These are phyloP conservation scores for Frankliniella fusca DNA, from an alignment of 2,888 invertebrate species.

Conservation along the genomic window DNA sequence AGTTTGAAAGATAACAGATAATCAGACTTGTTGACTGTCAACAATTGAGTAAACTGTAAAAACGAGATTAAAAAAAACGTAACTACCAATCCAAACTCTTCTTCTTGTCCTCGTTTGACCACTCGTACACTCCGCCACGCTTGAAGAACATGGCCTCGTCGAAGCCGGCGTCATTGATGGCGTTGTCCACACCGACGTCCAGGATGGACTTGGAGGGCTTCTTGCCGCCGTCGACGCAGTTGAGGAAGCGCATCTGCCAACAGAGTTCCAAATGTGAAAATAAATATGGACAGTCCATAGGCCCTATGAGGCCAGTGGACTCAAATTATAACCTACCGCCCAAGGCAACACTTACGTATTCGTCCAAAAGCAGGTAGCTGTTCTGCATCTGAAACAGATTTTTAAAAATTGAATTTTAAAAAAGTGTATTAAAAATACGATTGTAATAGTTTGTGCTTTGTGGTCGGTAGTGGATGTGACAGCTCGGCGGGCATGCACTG, in stretches of 20 bases:
- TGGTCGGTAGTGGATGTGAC: too few relatives aligned
- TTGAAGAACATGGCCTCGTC: constrained; percentile 52
- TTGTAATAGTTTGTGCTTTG: too few relatives aligned
- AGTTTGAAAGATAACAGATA: too few relatives aligned
- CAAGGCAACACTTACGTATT: constrained; percentile 47
- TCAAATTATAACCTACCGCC: neutral
- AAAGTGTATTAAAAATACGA: too few relatives aligned
- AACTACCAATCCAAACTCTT: neutral
- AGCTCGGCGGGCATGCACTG: too few relatives aligned
- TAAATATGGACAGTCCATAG: too few relatives aligned
- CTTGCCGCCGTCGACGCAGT: constrained; percentile 49
- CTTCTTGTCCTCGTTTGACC: constrained; percentile 45
- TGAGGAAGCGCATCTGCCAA: constrained; percentile 51
- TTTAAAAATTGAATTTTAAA: neutral
- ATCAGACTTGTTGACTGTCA: too few relatives aligned
- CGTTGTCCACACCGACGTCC: constrained; percentile 50
- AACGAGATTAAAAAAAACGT: too few relatives aligned
- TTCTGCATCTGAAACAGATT: constrained; percentile 48
- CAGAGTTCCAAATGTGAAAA: neutral
- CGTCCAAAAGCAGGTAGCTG: constrained; percentile 53
- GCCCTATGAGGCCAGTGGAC: too few relatives aligned
- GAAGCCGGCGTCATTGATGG: constrained; percentile 50
- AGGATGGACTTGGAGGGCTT: constrained; percentile 50
- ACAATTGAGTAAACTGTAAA: too few relatives aligned
- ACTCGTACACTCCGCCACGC: constrained; percentile 52